Percentiles rank a stretch among this genome's conserved stretches.
phyloP scores from a whole-genome alignment of 2,113 vertebrate genomes.

The Oryzias javanicus region DNA sequence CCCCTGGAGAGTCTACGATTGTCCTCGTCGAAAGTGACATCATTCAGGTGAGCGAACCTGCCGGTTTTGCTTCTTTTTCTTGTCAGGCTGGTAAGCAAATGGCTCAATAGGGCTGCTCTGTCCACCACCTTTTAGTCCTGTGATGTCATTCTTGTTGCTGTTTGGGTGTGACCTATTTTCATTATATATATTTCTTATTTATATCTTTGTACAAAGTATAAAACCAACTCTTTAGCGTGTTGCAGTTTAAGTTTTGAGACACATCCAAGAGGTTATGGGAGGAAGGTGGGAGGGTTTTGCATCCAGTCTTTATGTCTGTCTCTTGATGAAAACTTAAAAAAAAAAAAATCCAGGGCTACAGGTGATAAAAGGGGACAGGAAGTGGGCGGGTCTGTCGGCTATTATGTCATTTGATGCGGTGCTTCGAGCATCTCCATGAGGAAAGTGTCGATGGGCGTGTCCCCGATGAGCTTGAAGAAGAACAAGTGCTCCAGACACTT shows the following conservation, averaged over 20 bases:
- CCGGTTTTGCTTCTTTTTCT: conserved; percentile 24
- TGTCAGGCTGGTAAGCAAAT: conserved; percentile 32
- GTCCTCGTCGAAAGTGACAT: conserved; percentile 64
- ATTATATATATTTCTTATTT: conserved; percentile 71
- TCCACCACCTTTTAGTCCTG: conserved; percentile 56
- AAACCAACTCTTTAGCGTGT: conserved; percentile 66
- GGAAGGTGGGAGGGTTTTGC: conserved; percentile 17
- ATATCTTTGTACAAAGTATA: conserved; percentile 80
- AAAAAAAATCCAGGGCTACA: conserved; percentile 11
- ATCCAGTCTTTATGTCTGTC: conserved; percentile 50
- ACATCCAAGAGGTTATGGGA: conserved; percentile 18
- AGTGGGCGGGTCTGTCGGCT: conserved; percentile 14
- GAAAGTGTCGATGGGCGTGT: conserved; percentile 99
- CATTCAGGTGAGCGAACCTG: conserved; percentile 26
- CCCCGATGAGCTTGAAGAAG: conserved; percentile 99
- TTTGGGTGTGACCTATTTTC: conserved; percentile 32
- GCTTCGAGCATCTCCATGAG: conserved; percentile 99
- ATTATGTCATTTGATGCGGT: conserved; percentile 97
- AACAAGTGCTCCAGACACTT: conserved; percentile 99
- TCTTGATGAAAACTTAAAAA: conserved; percentile 15
- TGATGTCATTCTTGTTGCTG: conserved; percentile 38
- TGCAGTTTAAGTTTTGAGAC: conserved; percentile 49
- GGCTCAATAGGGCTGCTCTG: conserved; percentile 55
- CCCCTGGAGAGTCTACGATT: conserved; percentile 53
- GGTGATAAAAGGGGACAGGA: background rate